These are phyloP conservation scores for Portunus trituberculatus DNA, from an alignment of 1,140 invertebrate genomes.

Conservation along the genomic window DNA sequence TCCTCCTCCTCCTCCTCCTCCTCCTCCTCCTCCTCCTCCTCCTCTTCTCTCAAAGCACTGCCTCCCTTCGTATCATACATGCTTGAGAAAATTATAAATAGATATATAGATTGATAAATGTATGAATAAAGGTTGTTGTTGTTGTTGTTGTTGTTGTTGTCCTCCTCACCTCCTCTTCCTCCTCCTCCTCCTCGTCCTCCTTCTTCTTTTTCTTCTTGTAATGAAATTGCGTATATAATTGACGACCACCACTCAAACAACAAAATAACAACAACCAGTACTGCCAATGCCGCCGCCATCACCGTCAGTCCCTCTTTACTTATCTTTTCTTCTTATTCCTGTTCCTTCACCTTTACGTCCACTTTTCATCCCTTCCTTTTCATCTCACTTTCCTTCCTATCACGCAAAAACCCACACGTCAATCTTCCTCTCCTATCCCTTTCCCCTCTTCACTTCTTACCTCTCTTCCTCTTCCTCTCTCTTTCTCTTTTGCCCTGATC, in stretches of 20 bases:
- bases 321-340: background rate
- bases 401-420: background rate
- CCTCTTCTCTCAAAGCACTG: background rate
- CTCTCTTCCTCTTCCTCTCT: background rate
- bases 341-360: background rate
- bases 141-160: background rate
- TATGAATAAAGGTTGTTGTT: too few species aligned
- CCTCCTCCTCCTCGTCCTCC: background rate
- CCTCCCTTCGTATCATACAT: too few species aligned
- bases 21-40: background rate
- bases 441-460: background rate
- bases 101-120: too few species aligned
- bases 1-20: background rate
- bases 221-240: background rate
- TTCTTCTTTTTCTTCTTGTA: background rate
- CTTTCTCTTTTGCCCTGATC: background rate
- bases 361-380: background rate
- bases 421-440: background rate
- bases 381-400: background rate
- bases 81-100: too few species aligned
- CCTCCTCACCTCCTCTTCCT: background rate
- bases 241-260: too few species aligned
- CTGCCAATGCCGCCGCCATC: too few species aligned
- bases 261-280: too few species aligned
- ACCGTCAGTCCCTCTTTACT: background rate